A percentile compares a stretch with the other conserved stretches of the same genome.
phyloP scores from a whole-genome alignment of 2,888 invertebrate genomes.

The Drosophila neotestacea region DNA sequence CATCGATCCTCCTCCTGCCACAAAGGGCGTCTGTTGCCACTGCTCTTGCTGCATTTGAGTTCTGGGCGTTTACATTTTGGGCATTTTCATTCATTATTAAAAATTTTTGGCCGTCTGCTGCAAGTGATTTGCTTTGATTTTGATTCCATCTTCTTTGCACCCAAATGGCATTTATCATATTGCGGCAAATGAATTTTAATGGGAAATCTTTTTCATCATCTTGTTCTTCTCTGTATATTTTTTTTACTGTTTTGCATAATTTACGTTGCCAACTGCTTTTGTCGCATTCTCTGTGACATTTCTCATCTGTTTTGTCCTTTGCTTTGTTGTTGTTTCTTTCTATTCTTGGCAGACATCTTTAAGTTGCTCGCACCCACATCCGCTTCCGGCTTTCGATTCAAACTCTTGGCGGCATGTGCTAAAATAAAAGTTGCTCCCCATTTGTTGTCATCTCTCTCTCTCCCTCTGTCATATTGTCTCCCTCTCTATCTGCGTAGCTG shows the following conservation, averaged over 20 bases:
- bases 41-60: conserved; percentile 64
- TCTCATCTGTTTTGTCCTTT: conserved; percentile 13
- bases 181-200: conserved; percentile 77
- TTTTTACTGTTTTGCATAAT: conserved; percentile 53
- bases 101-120: conserved; percentile 52
- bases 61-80: conserved; percentile 57
- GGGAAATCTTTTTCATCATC: conserved; percentile 24
- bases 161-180: conserved; percentile 58
- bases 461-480: conserved; percentile 4
- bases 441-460: conserved; percentile 13
- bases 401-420: conserved; percentile 15
- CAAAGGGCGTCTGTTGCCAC: conserved; percentile 1
- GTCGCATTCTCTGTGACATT: conserved; percentile 49
- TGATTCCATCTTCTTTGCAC: conserved; percentile 13
- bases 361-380: conserved; percentile 71
- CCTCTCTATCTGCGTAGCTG: conserved; percentile 6
- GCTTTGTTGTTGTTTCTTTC: conserved; percentile 1
- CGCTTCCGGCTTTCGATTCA: conserved; percentile 56
- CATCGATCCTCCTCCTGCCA: neutral
- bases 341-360: conserved; percentile 62
- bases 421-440: conserved; percentile 42
- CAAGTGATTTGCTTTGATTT: conserved; percentile 75
- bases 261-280: conserved; percentile 58
- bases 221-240: neutral
- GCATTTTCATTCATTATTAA: conserved; percentile 64